A percentile compares a stretch with the other conserved stretches of the same genome.
Conservation (phyloP, 2,113 vertebrate species). For the Mustela nigripes region DNA sequence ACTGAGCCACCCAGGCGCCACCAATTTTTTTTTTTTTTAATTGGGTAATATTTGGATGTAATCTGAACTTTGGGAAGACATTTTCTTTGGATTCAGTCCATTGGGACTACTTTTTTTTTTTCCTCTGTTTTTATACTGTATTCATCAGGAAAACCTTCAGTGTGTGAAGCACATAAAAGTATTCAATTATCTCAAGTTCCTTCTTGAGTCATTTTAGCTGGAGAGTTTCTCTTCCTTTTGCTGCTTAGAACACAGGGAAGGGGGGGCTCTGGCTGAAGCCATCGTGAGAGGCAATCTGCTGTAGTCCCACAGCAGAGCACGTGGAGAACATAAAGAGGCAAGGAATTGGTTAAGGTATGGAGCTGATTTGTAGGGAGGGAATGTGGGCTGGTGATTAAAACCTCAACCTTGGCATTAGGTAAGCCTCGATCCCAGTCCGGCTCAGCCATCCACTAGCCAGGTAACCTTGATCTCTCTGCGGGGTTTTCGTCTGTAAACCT, state of each 20-base stretch:
- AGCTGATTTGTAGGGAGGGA: background rate
- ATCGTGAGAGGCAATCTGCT: background rate
- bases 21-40: background rate
- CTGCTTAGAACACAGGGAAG: background rate
- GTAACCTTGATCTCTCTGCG: background rate
- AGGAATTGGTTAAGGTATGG: background rate
- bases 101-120: background rate
- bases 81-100: conserved; percentile 65
- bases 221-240: conserved; percentile 59
- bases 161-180: background rate
- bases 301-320: background rate
- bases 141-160: background rate
- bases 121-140: background rate
- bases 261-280: background rate
- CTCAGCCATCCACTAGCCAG: background rate
- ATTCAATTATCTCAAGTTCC: conserved; percentile 21
- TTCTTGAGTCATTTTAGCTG: conserved; percentile 49
- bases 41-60: conserved; percentile 42
- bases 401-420: background rate
- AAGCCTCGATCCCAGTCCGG: background rate
- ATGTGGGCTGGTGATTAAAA: background rate
- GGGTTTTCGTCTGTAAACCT: background rate
- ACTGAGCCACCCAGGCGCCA: no score
- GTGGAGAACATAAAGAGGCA: no score
- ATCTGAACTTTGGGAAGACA: conserved; percentile 58